phyloP scores from a whole-genome alignment of 2,113 vertebrate species.

The Nannobrachium achirus region DNA sequence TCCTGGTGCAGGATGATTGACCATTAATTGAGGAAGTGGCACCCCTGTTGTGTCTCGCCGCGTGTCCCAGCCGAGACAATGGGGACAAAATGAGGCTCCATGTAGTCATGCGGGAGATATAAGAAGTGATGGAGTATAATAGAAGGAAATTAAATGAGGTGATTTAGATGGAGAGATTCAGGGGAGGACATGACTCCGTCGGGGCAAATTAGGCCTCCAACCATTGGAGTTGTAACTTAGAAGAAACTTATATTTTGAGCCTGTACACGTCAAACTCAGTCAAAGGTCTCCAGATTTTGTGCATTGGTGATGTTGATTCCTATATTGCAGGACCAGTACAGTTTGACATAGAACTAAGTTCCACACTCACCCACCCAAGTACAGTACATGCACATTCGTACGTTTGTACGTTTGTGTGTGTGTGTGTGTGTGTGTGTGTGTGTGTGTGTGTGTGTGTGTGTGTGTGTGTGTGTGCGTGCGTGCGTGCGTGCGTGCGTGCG shows the following conservation, averaged over 20 bases:
- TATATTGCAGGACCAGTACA: constrained; percentile 33
- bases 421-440: constrained; percentile 1
- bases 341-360: constrained; percentile 27
- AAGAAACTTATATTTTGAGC: constrained; percentile 51
- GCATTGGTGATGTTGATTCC: constrained; percentile 40
- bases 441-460: constrained; percentile 21
- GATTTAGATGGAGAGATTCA: constrained; percentile 58
- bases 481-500: too few species aligned
- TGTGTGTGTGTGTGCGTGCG: too few species aligned
- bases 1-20: constrained; percentile 71
- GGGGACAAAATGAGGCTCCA: constrained; percentile 54
- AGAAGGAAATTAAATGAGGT: constrained; percentile 64
- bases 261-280: constrained; percentile 45
- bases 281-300: constrained; percentile 32
- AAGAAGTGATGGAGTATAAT: constrained; percentile 62
- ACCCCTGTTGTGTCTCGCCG: constrained; percentile 56
- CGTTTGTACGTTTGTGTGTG: constrained; percentile 17
- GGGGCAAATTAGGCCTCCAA: constrained; percentile 15
- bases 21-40: constrained; percentile 71
- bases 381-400: too few species aligned
- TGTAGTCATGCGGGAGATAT: constrained; percentile 55
- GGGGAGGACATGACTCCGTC: constrained; percentile 42
- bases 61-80: constrained; percentile 40
- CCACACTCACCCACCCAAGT: not conserved
- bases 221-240: constrained; percentile 49